These are phyloP conservation scores for Cheilosia urbana DNA, from an alignment of 2,888 invertebrate genomes.

Conservation along the genomic window DNA sequence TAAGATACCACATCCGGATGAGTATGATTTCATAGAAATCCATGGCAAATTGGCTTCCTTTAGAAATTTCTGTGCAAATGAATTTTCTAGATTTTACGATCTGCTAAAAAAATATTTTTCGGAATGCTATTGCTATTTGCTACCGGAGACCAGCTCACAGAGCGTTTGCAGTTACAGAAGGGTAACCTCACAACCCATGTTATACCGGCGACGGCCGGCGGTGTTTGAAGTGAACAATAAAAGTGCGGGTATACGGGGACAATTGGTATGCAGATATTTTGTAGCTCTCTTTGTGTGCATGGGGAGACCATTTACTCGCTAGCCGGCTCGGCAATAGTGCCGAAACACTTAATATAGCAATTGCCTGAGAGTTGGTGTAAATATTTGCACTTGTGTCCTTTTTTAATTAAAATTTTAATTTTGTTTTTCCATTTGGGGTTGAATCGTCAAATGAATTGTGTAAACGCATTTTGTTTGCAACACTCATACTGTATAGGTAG, in stretches of 20 bases:
- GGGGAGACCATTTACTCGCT: conserved; percentile 42
- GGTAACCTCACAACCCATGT: conserved; percentile 5
- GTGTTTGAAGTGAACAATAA: conserved; percentile 65
- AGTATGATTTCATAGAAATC: conserved; percentile 67
- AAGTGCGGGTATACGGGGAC: conserved; percentile 31
- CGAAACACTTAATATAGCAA: conserved; percentile 74
- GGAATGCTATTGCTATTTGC: conserved; percentile 36
- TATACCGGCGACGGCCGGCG: neutral
- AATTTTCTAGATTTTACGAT: conserved; percentile 75
- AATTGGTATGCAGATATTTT: conserved; percentile 65
- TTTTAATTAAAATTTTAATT: conserved; percentile 76
- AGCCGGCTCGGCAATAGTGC: conserved; percentile 48
- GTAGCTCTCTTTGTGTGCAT: conserved; percentile 20
- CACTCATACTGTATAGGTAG: conserved; percentile 40
- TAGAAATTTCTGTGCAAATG: conserved; percentile 74
- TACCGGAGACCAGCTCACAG: neutral
- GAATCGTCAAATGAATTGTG: conserved; percentile 75
- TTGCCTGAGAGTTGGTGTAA: conserved; percentile 75
- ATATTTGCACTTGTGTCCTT: conserved; percentile 75
- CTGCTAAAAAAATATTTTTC: conserved; percentile 60
- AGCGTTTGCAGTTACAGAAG: conserved; percentile 6
- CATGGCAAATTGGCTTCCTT: conserved; percentile 75
- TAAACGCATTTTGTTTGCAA: conserved; percentile 73
- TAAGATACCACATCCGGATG: conserved; percentile 67
- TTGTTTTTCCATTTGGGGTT: conserved; percentile 74